Evolutionary conservation across 2,113 vertebrate genomes (phyloP), one percentile per base, ranked within the genome.

Genomic region (Platycercus adscitus): DNA sequence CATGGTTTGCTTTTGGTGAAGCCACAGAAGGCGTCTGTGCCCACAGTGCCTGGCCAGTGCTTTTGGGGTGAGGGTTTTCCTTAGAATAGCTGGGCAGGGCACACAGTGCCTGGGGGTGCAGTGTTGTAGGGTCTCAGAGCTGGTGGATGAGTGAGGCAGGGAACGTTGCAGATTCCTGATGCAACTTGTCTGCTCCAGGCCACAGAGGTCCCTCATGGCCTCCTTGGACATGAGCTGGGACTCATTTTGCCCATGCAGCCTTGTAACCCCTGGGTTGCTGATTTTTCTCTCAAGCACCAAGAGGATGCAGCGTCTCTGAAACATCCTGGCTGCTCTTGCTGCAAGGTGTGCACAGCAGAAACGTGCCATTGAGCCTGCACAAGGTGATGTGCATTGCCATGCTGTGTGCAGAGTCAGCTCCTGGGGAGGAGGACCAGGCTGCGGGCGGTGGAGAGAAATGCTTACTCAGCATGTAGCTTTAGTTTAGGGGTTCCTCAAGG

Each of bases 41-140:
- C 26, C 15, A 9, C 1, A 2, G 16, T 4, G 23, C 47, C 28
- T 2, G 0, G n/a, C 18, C 10, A 7, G 18, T 2, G 5, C 10
- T 86, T 77, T 33, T 3, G 13, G 26, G 39, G 31, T 24, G 55
- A 53, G n/a, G 19, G 15, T 55, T 81, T 77, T 28, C 17, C 17
- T 92, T 31, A 49, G 47, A 39, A 23, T 21, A 52, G 47, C 17
- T 70, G 55, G 10, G 14, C 17, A 75, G 56, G 44, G 55, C 0
- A 1, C 11, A 4, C 0, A 4, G 21, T 66, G 49, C 46, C 56
- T 33, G 28, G 11, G 12, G 13, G 5, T 44, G 35, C 43, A 6
- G 20, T 33, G 31, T 17, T 21, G 29, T 44, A 47, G 29, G 19
- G 18, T 46, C 37, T 37, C 37, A 56, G 58, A 56, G n/a, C 15